Evolutionary conservation across 2,113 vertebrate genomes (phyloP), one percentile per base, ranked within the genome.

Genomic region (Hepsetus odoe): DNA sequence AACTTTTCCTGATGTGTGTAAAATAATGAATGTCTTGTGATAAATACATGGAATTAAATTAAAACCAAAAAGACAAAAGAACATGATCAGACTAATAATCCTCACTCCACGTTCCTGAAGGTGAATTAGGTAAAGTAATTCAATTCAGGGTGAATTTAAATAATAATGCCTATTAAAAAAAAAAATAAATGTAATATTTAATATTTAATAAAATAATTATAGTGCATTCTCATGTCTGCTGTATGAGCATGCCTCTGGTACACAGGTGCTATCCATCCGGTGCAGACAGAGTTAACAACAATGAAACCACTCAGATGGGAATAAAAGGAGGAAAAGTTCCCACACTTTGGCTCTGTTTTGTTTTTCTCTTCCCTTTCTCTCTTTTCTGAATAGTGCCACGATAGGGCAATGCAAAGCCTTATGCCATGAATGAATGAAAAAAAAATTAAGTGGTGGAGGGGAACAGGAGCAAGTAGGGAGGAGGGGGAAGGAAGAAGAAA

Each of bases 211-310:
- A 9, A 30, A 14, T 14, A 30, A 1, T 28, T 61, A 26, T 8
- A 5, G 11, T 14, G 1, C 1, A 16, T 30, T 46, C 32, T 69
- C 7, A 28, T 20, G 1, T 3, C 2, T 16, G 44, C 81, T 86
- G 84, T 88, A 86, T 87, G 76, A 82, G 81, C 70, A 73, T 74
- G 76, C 59, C 74, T 81, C 79, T 44, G 32, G 73, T 83, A 82
- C 87, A 91, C 91, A 93, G 92, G 92, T 93, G 90, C 84, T 87
- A 85, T 89, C 89, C 87, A 87, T 87, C 88, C 87, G 86, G 84
- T 84, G 89, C 86, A 86, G 87, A 88, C 87, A 88, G 85, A 85
- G 90, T 89, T 92, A 91, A 92, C 83, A 78, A 84, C 87, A 86
- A 88, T 89, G 90, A 91, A 90, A 90, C 88, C 86, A 85, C 85